A percentile compares a stretch with the other conserved stretches of the same genome.
phyloP scores from a whole-genome alignment of 2,113 vertebrate genomes.

The Crotalus viridis region DNA sequence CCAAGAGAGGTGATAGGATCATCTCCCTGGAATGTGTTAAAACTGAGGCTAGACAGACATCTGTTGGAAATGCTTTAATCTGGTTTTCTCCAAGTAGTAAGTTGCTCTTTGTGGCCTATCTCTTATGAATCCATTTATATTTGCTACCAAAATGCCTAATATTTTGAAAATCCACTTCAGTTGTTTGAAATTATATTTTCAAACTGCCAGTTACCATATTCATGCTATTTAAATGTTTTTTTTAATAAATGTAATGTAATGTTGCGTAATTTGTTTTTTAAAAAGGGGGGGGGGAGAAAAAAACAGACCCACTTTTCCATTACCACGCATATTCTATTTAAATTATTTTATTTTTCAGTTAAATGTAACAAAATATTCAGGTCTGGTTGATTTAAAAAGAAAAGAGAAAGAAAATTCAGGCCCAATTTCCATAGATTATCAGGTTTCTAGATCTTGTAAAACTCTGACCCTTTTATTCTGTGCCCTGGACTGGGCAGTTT shows the following conservation, averaged over 20 bases:
- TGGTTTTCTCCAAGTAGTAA: background rate
- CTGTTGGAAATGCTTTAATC: background rate
- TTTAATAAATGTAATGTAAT: background rate
- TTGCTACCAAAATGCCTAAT: background rate
- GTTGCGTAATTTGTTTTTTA: background rate
- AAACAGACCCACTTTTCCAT: background rate
- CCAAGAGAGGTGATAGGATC: background rate
- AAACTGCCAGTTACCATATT: background rate
- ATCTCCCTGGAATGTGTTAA: background rate
- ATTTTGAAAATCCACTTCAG: background rate
- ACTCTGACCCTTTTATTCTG: background rate
- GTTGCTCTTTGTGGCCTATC: background rate
- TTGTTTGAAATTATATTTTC: background rate
- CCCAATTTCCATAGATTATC: background rate
- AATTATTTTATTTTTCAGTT: background rate
- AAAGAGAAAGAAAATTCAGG: background rate
- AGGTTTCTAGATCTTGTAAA: background rate
- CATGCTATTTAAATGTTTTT: background rate
- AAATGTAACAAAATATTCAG: background rate
- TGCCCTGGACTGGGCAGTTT: background rate
- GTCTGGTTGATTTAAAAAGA: background rate
- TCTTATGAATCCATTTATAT: background rate
- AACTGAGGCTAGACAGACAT: background rate
- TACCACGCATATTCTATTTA: background rate
- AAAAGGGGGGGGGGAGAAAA: accelerated